phyloP scores from a whole-genome alignment of 2,113 vertebrate genomes.

The Alligator sinensis region DNA sequence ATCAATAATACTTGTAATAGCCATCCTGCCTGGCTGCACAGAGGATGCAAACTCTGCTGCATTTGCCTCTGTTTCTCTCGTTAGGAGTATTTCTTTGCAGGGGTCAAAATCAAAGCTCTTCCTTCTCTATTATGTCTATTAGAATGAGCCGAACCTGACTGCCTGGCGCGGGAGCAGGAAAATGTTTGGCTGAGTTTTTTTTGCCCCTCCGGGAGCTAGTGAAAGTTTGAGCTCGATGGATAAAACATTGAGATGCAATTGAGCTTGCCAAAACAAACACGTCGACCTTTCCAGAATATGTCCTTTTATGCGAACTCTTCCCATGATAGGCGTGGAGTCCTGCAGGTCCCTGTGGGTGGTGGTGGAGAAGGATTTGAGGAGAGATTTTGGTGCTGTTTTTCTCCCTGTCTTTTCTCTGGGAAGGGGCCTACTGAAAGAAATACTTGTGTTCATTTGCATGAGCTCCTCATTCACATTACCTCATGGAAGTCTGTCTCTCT shows the following conservation, averaged over 20 bases:
- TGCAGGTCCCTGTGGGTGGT: neutral
- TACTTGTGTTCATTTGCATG: neutral
- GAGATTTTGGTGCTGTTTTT: neutral
- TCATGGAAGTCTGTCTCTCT: neutral
- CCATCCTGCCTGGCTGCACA: neutral
- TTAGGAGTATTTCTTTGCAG: neutral
- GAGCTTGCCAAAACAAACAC: neutral
- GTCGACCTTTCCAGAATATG: neutral
- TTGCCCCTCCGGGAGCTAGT: neutral
- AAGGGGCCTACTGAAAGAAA: neutral
- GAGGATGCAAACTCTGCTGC: neutral
- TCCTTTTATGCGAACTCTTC: neutral
- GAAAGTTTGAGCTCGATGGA: neutral
- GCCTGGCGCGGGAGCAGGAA: neutral
- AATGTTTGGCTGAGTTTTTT: neutral
- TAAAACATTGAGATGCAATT: neutral
- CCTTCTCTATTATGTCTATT: neutral
- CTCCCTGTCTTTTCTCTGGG: rapidly evolving
- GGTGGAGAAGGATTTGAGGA: neutral
- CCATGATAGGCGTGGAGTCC: neutral
- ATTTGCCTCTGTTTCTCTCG: conserved; percentile 30
- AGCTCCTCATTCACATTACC: neutral
- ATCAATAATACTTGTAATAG: neutral
- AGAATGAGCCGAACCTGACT: conserved; percentile 25
- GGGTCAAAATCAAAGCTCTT: conserved; percentile 43